Evolutionary conservation across 2,797 vertebrate genomes (phyloP), one percentile per base, ranked within the genome.

Genomic region (Chelmon rostratus): DNA sequence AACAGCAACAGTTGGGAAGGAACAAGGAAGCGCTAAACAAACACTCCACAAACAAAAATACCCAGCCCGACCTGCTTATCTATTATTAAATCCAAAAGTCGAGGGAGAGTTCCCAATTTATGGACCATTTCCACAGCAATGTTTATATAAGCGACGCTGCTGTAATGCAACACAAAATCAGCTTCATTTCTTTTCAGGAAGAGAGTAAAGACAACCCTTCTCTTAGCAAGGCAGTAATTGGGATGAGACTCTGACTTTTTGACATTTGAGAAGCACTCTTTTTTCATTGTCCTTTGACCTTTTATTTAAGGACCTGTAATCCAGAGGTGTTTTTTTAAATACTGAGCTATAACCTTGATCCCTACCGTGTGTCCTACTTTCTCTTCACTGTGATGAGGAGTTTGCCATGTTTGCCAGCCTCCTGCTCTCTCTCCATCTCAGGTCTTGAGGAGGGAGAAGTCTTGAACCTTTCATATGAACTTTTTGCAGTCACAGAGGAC

Each of bases 251-350:
- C 37, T 10, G 23, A 67, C 63, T 67, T 79, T 76, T 58, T 73
- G 28, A 84, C 78, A 86, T 86, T 74, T 64, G 33, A 74, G 53
- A 84, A 79, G 84, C 82, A 67, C 87, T 88, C 83, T 79, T 83
- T 87, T 93, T 93, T 90, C 69, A 92, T 94, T 91, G 91, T 89
- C 76, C 69, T 84, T 81, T 81, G 74, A 89, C 85, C 84, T 89
- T 88, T 87, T 72, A 75, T 76, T 63, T 83, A 76, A 46, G 70
- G 72, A 79, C 81, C 78, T 83, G 59, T 81, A 84, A 83, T 85
- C 72, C 76, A 78, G 57, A 68, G 65, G 68, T 84, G 62, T 87
- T 85, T 88, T 78, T 67, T 74, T 8, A 74, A 83, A 88, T 83
- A 74, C 77, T 79, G 78, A 93, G 86, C 79, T 76, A 16, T 19